A percentile compares a stretch with the other conserved stretches of the same genome.
Conservation (phyloP, 1,140 invertebrate genomes). For the Lucilia sericata region DNA sequence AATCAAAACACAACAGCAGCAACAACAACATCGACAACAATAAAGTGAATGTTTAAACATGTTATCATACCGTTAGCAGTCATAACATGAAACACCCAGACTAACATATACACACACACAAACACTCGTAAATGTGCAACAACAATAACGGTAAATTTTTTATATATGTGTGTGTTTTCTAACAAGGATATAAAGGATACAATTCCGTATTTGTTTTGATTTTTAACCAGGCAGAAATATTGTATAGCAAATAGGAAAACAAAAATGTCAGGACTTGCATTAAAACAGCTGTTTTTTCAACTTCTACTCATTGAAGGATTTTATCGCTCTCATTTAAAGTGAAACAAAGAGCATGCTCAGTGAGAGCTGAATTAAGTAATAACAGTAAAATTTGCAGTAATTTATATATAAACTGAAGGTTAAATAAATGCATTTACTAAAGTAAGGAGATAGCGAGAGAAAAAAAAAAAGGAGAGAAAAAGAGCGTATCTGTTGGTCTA, state of each 20-base stretch:
- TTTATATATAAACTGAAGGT: background rate
- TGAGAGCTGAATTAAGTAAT: background rate
- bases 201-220: constrained; percentile 38
- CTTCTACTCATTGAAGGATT: background rate
- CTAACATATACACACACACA: background rate
- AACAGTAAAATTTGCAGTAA: background rate
- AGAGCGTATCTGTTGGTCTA: background rate
- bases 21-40: no score
- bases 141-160: background rate
- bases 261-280: constrained; percentile 13
- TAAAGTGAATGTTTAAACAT: background rate
- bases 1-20: no score
- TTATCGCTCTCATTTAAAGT: background rate
- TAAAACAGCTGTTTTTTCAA: constrained; percentile 30
- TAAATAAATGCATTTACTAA: constrained; percentile 1
- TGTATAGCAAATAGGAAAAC: background rate
- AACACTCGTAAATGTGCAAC: background rate
- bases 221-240: constrained; percentile 23
- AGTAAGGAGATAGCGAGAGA: background rate
- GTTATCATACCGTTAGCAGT: background rate
- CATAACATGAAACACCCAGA: background rate
- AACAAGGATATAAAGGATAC: constrained; percentile 13
- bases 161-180: background rate
- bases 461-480: background rate
- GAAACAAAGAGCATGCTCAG: background rate